Percentiles rank a stretch among this genome's conserved stretches.
These are phyloP conservation scores for Tamandua tetradactyla DNA, from an alignment of 2,797 vertebrate genomes.

Conservation along the genomic window DNA sequence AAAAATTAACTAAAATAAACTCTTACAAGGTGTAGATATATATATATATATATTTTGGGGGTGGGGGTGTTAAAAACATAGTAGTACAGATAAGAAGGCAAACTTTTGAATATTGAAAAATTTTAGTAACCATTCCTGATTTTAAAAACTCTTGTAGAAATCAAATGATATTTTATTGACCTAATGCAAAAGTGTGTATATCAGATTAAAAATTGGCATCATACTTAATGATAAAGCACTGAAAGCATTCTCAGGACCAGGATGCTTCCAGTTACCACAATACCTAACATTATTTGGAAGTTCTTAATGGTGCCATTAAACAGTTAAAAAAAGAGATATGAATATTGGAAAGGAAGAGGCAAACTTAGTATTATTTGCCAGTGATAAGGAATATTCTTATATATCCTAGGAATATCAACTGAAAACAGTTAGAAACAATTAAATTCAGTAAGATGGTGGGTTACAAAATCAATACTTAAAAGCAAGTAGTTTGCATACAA, in stretches of 20 bases:
- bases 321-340: slow-evolving; percentile 11
- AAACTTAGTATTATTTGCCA: neutral
- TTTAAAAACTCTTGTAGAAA: slow-evolving; percentile 5
- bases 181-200: slow-evolving; percentile 17
- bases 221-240: neutral
- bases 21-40: no score
- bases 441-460: neutral
- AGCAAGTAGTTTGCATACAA: neutral
- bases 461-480: slow-evolving; percentile 44
- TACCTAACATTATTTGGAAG: neutral
- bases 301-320: neutral
- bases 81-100: slow-evolving; percentile 21
- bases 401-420: slow-evolving; percentile 35
- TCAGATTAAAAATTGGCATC: slow-evolving; percentile 14
- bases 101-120: slow-evolving; percentile 55
- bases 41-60: neutral
- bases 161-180: slow-evolving; percentile 29
- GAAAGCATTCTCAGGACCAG: neutral
- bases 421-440: slow-evolving; percentile 11
- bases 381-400: slow-evolving; percentile 7
- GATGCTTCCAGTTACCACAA: neutral
- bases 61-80: neutral
- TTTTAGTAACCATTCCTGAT: slow-evolving; percentile 28
- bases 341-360: neutral
- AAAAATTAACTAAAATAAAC: slow-evolving; percentile 2